These are phyloP conservation scores for Drosophila leontia DNA, from an alignment of 1,140 invertebrate genomes.

Conservation along the genomic window DNA sequence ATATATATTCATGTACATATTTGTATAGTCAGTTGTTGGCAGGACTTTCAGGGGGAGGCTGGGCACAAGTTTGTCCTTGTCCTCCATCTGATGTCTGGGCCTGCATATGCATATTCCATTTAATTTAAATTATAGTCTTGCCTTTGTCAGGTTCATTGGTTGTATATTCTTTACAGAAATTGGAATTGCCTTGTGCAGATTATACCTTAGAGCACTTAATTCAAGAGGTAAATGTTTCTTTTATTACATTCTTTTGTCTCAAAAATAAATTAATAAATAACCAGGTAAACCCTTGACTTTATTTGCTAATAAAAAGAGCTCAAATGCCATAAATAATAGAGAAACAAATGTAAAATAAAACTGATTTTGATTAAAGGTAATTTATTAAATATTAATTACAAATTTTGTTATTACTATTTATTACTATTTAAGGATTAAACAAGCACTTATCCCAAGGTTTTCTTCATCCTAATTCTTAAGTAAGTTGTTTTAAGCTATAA, in stretches of 20 bases:
- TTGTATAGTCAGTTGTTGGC: neutral
- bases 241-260: neutral
- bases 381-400: neutral
- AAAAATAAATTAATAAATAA: neutral
- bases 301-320: neutral
- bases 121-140: conserved; percentile 7
- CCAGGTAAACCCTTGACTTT: neutral
- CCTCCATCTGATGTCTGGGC: conserved; percentile 10
- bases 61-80: conserved; percentile 27
- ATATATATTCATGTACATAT: conserved; percentile 2
- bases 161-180: neutral
- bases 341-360: neutral
- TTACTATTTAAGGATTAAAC: neutral
- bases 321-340: too few species aligned
- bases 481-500: neutral
- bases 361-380: neutral
- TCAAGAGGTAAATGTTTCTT: neutral
- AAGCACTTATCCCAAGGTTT: neutral
- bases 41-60: neutral
- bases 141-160: conserved; percentile 12
- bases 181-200: neutral
- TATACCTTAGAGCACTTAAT: neutral
- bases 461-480: too few species aligned
- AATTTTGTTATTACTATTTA: neutral
- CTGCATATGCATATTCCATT: conserved; percentile 11